phyloP scores from a whole-genome alignment of 2,797 vertebrate genomes.

The Muscicapa striata region DNA sequence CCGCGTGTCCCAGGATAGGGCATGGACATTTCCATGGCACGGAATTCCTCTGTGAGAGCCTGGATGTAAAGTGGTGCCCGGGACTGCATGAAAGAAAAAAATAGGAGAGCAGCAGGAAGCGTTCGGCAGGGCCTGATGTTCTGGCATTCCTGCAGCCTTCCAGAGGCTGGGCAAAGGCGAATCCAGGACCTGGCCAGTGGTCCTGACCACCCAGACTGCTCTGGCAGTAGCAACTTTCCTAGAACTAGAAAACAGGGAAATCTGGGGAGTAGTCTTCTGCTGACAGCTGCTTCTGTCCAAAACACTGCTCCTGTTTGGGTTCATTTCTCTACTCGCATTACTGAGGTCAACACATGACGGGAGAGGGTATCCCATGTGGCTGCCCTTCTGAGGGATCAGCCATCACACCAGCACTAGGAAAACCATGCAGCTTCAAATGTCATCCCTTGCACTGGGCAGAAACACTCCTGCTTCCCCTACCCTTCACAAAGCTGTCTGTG shows the following conservation, averaged over 20 bases:
- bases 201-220: neutral
- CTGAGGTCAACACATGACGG: neutral
- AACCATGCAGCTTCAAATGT: neutral
- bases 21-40: fast-evolving
- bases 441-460: neutral
- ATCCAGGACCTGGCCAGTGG: fast-evolving
- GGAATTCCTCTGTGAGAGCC: neutral
- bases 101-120: neutral
- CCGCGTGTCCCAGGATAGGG: fast-evolving
- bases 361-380: fast-evolving
- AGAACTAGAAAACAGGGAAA: neutral
- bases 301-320: fast-evolving
- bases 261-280: neutral
- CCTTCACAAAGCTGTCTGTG: neutral
- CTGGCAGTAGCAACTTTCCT: no score
- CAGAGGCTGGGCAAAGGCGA: neutral
- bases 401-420: neutral
- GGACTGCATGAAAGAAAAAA: no score
- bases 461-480: neutral
- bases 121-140: fast-evolving
- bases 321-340: fast-evolving
- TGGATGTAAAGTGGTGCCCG: neutral
- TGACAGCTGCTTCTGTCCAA: fast-evolving
- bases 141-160: neutral
- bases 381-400: neutral